Evolutionary conservation across 2,888 invertebrate genomes (phyloP), one percentile per base, ranked within the genome.

Genomic region (Alloscopus bannaensis): DNA sequence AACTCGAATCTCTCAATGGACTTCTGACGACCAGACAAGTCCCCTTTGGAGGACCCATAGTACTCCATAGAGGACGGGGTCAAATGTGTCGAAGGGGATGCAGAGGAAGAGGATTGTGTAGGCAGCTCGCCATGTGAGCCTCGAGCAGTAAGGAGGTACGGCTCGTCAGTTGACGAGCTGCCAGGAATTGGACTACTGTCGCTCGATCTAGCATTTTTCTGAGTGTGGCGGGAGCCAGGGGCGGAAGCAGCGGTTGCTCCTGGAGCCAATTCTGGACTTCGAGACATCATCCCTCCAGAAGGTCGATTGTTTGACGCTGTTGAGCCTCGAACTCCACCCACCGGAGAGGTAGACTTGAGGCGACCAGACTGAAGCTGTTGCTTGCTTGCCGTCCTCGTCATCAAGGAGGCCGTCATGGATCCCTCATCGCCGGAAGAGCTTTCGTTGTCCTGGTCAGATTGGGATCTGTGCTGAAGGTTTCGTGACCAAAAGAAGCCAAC

Each of bases 351-450:
- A n/a, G n/a, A n/a, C n/a, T n/a, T 36, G 36, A 13, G 13, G 6
- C 6, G 36, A 36, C 6, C 13, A 71, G 42, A 42, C 28, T 31
- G 16, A 28, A 8, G 55, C 31, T 55, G 28, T 55, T 55, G 16
- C 22, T 64, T 11, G 28, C 47, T 52, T 72, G 22, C 64, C 36
- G 1, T 26, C n/a, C 42, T 26, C 65, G 11, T 42, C 20, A 45
- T 11, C n/a, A 3, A 11, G 50, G 20, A 18, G 50, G 22, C 22
- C 16, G 6, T 28, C 2, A 28, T 55, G 55, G 52, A 29, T 1
- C 59, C 36, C 62, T 85, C 85, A 36, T 86, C 86, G 11, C 84
- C 85, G 6, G 84, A 84, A 26, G 86, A 85, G 78, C 84, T 85
- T 55, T 75, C 75, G 28, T 73, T 81, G 8, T 86, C 85, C 18